Evolutionary conservation across 2,797 vertebrate species (phyloP), one percentile per base, ranked within the genome.

Genomic region (Anas capensis): DNA sequence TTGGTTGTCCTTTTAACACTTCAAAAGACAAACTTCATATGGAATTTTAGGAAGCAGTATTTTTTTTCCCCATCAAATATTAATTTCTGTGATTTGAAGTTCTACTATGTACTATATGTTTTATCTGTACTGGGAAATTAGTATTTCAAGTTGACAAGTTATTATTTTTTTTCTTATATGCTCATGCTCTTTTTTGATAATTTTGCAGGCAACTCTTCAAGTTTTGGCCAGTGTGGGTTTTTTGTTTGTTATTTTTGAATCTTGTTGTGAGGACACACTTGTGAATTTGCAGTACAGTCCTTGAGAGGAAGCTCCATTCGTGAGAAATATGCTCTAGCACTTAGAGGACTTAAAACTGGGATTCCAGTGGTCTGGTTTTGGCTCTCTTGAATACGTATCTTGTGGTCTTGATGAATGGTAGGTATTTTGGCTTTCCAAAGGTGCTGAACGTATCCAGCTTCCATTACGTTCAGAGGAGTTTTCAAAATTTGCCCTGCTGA

Each of bases 1-100:
- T 64, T 58, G 26, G 17, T 21, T 48, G 2, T 76, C 79, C n/a
- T 70, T 80, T 10, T 85, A 82, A 62, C 6, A 7, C 23, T 48
- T 92, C 21, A 73, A 24, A 93, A 83, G 15, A 9, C 20, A 48
- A 80, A 62, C 10, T 24, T 88, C 12, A n/a, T 53, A n/a, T 34
- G 19, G 40, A 64, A 42, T 42, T 21, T 42, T 42, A 64, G 38
- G 29, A 42, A 64, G 29, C 8, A 31, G 38, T 19, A 20, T 40
- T 64, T 42, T 31, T 31, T 42, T 64, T 48, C 31, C 29, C 38
- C 29, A 31, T 20, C 29, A 29, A 57, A 6, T 57, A 40, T 61
- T 36, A 76, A 44, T 82, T 78, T 54, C 3, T 78, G 93, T 94
- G 95, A 78, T 79, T 79, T 92, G 95, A 97, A 96, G 96, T 96